Conservation (phyloP, 2,888 invertebrate species). For the Leptura quadrifasciata region DNA sequence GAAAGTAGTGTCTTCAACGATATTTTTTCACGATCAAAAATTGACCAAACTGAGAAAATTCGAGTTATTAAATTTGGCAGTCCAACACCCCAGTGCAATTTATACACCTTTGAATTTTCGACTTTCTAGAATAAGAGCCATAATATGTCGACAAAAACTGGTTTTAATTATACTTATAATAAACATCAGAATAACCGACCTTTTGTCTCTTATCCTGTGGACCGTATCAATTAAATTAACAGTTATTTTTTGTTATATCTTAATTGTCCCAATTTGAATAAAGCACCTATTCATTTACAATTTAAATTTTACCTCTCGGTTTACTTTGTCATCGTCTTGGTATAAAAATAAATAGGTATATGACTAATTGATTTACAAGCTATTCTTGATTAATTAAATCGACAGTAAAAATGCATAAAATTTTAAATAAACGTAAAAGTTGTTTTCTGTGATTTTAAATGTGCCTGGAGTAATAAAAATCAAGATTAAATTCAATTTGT, state of each 20-base stretch:
- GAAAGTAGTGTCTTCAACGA: too few species aligned
- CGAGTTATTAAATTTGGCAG: too few species aligned
- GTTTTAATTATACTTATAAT: not conserved
- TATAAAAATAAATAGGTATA: not conserved
- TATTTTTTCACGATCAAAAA: too few species aligned
- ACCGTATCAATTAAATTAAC: not conserved
- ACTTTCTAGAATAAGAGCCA: not conserved
- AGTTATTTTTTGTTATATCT: not conserved
- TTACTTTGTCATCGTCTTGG: not conserved
- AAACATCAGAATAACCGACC: not conserved
- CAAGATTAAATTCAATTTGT: too few species aligned
- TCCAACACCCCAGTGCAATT: too few species aligned
- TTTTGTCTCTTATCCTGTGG: not conserved
- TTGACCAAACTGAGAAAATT: too few species aligned
- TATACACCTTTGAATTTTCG: not conserved
- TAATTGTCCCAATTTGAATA: constrained; percentile 1
- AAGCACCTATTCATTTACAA: not conserved
- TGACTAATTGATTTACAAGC: too few species aligned
- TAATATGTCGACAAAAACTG: not conserved
- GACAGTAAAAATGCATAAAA: too few species aligned
- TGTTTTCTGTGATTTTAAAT: too few species aligned
- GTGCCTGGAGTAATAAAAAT: too few species aligned
- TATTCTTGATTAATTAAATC: too few species aligned
- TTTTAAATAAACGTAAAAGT: too few species aligned
- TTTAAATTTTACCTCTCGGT: not conserved